phyloP scores from a whole-genome alignment of 1,140 invertebrate genomes.

The Grapholita molesta region DNA sequence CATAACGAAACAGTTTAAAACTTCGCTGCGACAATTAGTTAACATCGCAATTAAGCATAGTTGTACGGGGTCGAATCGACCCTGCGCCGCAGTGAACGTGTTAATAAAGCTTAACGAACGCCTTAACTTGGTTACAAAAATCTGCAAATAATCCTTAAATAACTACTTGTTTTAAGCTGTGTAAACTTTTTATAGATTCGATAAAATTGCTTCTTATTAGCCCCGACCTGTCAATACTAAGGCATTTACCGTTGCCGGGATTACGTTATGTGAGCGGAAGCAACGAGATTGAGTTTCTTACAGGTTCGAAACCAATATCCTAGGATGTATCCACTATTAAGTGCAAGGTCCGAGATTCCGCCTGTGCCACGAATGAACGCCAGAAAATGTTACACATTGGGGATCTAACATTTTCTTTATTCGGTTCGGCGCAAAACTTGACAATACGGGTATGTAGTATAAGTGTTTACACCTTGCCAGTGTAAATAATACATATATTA shows the following conservation, averaged over 20 bases:
- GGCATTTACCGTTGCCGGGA: constrained; percentile 28
- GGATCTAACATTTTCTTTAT: neutral
- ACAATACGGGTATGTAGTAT: neutral
- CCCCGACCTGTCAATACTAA: constrained; percentile 28
- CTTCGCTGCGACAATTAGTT: too few relatives aligned
- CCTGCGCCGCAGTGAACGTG: too few relatives aligned
- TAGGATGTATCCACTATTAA: constrained; percentile 29
- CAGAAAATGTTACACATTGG: too few relatives aligned
- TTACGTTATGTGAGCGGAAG: constrained; percentile 37
- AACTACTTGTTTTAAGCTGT: too few relatives aligned
- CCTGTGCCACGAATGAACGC: neutral
- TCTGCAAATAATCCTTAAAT: too few relatives aligned
- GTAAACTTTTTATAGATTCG: constrained; percentile 22
- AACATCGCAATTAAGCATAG: too few relatives aligned
- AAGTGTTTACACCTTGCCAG: neutral
- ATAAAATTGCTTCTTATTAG: neutral
- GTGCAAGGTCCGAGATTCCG: constrained; percentile 8
- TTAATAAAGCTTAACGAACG: too few relatives aligned
- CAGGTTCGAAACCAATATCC: constrained; percentile 41
- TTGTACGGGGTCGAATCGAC: too few relatives aligned
- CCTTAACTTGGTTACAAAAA: too few relatives aligned
- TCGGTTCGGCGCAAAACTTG: neutral
- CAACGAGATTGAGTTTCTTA: constrained; percentile 34
- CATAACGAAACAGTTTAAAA: too few relatives aligned
- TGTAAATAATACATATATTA: neutral